Conservation (phyloP, 1,140 invertebrate species). For the Papilio xuthus region DNA sequence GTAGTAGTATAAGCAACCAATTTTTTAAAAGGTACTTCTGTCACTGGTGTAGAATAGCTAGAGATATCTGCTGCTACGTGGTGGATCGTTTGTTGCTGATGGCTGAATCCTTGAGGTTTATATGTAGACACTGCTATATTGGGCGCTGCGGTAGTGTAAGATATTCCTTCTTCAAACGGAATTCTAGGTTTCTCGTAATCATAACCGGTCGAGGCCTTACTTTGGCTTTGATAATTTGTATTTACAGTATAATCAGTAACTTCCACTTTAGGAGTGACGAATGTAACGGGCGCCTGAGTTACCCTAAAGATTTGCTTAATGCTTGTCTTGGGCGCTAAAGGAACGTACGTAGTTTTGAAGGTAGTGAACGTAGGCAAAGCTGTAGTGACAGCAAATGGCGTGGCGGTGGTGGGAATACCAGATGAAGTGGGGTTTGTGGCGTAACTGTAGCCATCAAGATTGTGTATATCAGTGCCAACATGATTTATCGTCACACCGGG, state of each 20-base stretch:
- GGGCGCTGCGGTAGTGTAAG: constrained; percentile 61
- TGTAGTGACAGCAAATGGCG: constrained; percentile 68
- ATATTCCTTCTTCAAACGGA: constrained; percentile 69
- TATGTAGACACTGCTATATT: constrained; percentile 60
- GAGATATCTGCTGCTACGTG: constrained; percentile 56
- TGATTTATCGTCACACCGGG: constrained; percentile 68
- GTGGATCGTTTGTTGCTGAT: constrained; percentile 67
- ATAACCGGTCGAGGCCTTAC: constrained; percentile 66
- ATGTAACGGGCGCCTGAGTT: constrained; percentile 70
- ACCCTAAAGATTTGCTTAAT: constrained; percentile 75
- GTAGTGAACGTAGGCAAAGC: constrained; percentile 56
- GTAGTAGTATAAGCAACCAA: constrained; percentile 81
- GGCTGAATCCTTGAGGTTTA: constrained; percentile 60
- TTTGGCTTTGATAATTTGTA: constrained; percentile 56
- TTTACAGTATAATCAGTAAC: constrained; percentile 59
- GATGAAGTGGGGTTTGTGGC: constrained; percentile 71
- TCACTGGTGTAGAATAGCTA: constrained; percentile 66
- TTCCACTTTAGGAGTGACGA: constrained; percentile 60
- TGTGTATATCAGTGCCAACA: constrained; percentile 60
- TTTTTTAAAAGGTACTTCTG: constrained; percentile 77
- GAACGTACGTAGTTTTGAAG: constrained; percentile 70
- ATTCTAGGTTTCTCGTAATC: constrained; percentile 74
- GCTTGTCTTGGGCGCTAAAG: constrained; percentile 67
- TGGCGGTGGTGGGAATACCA: constrained; percentile 68
- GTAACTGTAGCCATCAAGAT: constrained; percentile 61